Evolutionary conservation across 2,113 vertebrate species (phyloP).

Genomic region (Gallinago media): DNA sequence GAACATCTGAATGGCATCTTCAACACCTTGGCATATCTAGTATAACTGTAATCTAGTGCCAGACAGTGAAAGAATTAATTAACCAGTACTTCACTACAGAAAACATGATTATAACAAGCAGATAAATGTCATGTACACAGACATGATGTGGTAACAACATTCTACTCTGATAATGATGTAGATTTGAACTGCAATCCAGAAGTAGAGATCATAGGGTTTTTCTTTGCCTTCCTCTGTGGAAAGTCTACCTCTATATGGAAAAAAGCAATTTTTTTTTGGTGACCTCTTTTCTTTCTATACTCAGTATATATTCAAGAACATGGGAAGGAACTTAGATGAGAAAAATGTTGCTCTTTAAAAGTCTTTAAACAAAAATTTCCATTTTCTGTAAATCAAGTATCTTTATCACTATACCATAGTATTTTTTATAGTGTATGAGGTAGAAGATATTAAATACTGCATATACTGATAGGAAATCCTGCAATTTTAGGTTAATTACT

Average conservation of each 20-base stretch:
- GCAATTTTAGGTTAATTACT: conserved; percentile 27
- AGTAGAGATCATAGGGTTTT: background rate
- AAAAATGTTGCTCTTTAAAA: background rate
- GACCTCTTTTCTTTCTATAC: background rate
- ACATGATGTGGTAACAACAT: conserved; percentile 14
- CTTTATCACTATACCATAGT: background rate
- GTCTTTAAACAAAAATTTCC: background rate
- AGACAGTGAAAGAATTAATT: conserved; percentile 55
- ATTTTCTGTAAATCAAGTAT: conserved; percentile 20
- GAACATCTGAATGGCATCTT: conserved; percentile 21
- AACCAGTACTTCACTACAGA: background rate
- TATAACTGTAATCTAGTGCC: background rate
- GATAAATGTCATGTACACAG: conserved; percentile 44
- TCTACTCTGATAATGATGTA: conserved; percentile 21
- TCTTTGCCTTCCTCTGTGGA: background rate
- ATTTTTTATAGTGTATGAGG: background rate
- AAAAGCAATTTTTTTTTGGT: background rate
- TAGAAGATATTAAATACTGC: background rate
- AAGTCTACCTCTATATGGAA: background rate
- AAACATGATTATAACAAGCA: conserved; percentile 53
- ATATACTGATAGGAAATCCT: background rate
- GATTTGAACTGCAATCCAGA: background rate
- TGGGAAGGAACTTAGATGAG: background rate
- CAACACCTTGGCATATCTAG: conserved; percentile 5
- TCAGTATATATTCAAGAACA: background rate